Conservation (phyloP, 2,113 vertebrate genomes). For the Cnemophilus loriae region DNA sequence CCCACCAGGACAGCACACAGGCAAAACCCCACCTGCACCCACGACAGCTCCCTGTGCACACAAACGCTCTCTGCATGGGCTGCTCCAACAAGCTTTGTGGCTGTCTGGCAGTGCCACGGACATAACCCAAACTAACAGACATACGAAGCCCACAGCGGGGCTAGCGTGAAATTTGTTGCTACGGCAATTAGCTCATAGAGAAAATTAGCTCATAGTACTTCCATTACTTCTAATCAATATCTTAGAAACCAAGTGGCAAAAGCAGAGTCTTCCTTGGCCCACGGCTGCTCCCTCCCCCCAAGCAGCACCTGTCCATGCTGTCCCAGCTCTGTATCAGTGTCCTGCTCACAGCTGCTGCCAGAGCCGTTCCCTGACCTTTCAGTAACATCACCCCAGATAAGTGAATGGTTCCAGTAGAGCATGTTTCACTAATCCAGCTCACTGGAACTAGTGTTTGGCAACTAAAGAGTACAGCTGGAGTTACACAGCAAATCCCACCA, state of each 20-base stretch:
- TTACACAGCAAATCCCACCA: background rate
- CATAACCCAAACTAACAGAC: background rate
- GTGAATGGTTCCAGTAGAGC: background rate
- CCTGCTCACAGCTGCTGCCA: background rate
- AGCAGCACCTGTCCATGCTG: fast-evolving
- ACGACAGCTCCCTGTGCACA: fast-evolving
- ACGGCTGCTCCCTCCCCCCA: background rate
- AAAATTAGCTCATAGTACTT: background rate
- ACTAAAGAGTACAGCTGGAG: background rate
- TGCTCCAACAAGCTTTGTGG: background rate
- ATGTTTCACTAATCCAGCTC: background rate
- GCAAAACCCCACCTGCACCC: background rate
- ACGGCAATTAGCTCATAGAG: background rate
- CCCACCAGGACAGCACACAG: fast-evolving
- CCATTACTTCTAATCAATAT: background rate
- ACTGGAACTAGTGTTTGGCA: background rate
- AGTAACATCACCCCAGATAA: background rate
- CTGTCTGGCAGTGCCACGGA: background rate
- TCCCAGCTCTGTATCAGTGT: background rate
- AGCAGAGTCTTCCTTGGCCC: background rate
- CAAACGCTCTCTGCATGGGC: fast-evolving
- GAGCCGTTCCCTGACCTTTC: background rate
- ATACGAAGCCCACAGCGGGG: fast-evolving
- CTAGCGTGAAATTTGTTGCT: background rate
- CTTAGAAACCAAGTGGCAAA: background rate